A percentile compares a stretch with the other conserved stretches of the same genome.
Evolutionary conservation across 2,113 vertebrate genomes (phyloP).

Genomic region (Nothobranchius kuhntae): DNA sequence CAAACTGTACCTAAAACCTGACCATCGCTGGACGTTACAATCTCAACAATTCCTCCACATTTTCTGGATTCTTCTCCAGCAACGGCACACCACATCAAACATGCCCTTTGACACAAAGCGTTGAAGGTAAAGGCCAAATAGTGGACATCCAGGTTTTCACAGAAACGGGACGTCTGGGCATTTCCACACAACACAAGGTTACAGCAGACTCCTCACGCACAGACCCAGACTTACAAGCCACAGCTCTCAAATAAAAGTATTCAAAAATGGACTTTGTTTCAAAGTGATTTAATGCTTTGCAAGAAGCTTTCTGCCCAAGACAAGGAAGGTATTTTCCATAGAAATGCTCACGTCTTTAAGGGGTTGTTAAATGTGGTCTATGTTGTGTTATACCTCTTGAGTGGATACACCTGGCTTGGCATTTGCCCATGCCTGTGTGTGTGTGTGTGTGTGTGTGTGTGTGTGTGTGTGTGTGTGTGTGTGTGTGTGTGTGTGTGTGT

Average conservation of each 20-base stretch:
- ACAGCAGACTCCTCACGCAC: slow-evolving; percentile 41
- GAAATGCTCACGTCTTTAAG: slow-evolving; percentile 41
- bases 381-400: slow-evolving; percentile 33
- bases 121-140: slow-evolving; percentile 38
- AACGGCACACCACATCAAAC: slow-evolving; percentile 44
- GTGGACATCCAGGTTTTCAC: slow-evolving; percentile 26
- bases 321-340: slow-evolving; percentile 51
- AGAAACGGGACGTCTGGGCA: slow-evolving; percentile 33
- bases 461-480: too few species aligned
- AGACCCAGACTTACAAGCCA: slow-evolving; percentile 55
- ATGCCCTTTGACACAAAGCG: slow-evolving; percentile 35
- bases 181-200: slow-evolving; percentile 33
- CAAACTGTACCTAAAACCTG: too few species aligned
- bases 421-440: slow-evolving; percentile 21
- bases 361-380: slow-evolving; percentile 42
- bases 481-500: too few species aligned
- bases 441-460: neutral
- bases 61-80: slow-evolving; percentile 58
- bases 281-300: slow-evolving; percentile 48
- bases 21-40: slow-evolving; percentile 13
- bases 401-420: slow-evolving; percentile 57
- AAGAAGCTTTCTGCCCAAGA: slow-evolving; percentile 38
- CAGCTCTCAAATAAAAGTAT: slow-evolving; percentile 57
- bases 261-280: slow-evolving; percentile 61
- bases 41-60: slow-evolving; percentile 41